Percentiles rank a stretch among this genome's conserved stretches.
These are phyloP conservation scores for Galerucella calmariensis DNA, from an alignment of 2,888 invertebrate species.

Conservation along the genomic window DNA sequence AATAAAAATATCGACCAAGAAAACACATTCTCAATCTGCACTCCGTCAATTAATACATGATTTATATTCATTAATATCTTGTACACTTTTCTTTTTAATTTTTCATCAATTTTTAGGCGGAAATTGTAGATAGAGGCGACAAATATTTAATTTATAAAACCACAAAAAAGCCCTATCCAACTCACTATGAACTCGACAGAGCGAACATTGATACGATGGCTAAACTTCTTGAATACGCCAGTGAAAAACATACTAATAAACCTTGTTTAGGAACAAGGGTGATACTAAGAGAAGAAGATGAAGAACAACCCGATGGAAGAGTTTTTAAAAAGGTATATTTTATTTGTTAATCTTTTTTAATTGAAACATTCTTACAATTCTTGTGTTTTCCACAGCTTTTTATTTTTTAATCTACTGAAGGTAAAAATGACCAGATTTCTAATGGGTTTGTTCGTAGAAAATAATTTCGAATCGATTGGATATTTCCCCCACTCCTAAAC, in stretches of 20 bases:
- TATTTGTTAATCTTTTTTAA: no score
- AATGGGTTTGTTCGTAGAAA: no score
- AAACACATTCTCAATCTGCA: no score
- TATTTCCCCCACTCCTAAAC: no score
- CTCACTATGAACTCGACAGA: conserved; percentile 77
- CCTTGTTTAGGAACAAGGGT: conserved; percentile 88
- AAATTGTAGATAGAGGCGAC: conserved; percentile 23
- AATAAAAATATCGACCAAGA: no score
- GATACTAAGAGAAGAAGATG: conserved; percentile 91
- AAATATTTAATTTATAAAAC: conserved; percentile 75
- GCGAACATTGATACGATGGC: conserved; percentile 83
- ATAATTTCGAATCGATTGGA: no score
- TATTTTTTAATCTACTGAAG: no score
- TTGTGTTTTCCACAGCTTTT: no score
- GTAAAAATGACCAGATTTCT: no score
- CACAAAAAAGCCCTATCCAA: conserved; percentile 73
- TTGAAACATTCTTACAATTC: no score
- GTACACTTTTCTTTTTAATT: background rate
- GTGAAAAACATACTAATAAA: conserved; percentile 75
- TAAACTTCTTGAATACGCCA: conserved; percentile 82
- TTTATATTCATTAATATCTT: no score
- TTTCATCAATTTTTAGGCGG: conserved; percentile 24
- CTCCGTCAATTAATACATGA: no score
- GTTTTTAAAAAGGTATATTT: conserved; percentile 87
- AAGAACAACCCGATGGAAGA: conserved; percentile 90